Percentiles rank a stretch among this genome's conserved stretches.
These are phyloP conservation scores for Sinodicranocentrus sp. DNA, from an alignment of 2,888 invertebrate species.

Conservation along the genomic window DNA sequence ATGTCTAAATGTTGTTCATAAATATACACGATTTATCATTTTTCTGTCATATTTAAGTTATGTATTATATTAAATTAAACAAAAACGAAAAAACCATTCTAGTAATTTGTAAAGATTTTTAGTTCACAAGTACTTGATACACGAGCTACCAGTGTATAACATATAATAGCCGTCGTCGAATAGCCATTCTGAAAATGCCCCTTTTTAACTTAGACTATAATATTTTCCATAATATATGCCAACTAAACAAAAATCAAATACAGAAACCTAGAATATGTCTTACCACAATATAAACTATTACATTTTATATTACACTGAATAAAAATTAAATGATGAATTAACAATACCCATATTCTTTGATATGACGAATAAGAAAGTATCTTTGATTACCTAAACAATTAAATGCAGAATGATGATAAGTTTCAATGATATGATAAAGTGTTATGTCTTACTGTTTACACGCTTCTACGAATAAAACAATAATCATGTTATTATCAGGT, in stretches of 20 bases:
- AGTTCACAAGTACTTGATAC: too few relatives aligned
- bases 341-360: slow-evolving; percentile 2
- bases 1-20: slow-evolving; percentile 19
- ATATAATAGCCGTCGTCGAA: too few relatives aligned
- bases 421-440: slow-evolving; percentile 33
- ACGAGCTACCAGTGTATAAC: too few relatives aligned
- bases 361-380: slow-evolving; percentile 1
- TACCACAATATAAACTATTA: too few relatives aligned
- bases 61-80: too few relatives aligned
- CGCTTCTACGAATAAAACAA: slow-evolving; percentile 29
- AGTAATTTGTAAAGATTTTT: slow-evolving; percentile 4
- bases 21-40: slow-evolving; percentile 30
- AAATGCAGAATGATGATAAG: slow-evolving; percentile 16
- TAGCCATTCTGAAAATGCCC: too few relatives aligned
- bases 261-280: too few relatives aligned
- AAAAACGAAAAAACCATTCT: not conserved
- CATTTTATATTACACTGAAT: too few relatives aligned
- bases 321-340: slow-evolving; percentile 13
- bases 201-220: too few relatives aligned
- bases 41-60: slow-evolving; percentile 8
- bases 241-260: too few relatives aligned
- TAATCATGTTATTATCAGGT: slow-evolving; percentile 56
- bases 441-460: slow-evolving; percentile 27
- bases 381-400: slow-evolving; percentile 12
- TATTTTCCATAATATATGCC: too few relatives aligned